Conservation (phyloP, 2,113 vertebrate species). For the Ceuthmochares aereus region DNA sequence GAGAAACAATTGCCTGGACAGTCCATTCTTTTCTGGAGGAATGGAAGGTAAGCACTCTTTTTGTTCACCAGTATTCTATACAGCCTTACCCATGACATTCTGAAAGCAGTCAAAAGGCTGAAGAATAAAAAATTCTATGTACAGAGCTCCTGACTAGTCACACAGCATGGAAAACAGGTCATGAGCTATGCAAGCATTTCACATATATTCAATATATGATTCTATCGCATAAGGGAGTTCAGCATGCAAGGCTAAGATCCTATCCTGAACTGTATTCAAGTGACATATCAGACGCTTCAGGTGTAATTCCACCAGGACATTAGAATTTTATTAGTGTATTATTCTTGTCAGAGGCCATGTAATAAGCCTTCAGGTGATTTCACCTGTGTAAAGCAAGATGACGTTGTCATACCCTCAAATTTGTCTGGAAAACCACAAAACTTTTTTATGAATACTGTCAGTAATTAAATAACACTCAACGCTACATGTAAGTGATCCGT, state of each 20-base stretch:
- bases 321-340: neutral
- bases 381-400: neutral
- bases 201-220: neutral
- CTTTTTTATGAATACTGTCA: neutral
- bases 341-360: neutral
- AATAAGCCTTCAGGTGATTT: neutral
- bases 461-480: neutral
- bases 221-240: too few relatives aligned
- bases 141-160: neutral
- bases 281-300: fast-evolving
- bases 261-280: neutral
- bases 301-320: neutral
- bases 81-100: neutral
- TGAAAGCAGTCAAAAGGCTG: neutral
- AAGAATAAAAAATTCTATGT: neutral
- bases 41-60: neutral
- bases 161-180: neutral
- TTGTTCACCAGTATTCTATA: neutral
- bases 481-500: neutral
- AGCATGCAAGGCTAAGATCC: neutral
- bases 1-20: neutral
- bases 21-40: neutral
- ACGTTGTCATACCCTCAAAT: neutral
- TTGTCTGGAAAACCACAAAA: neutral
- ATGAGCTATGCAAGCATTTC: neutral